phyloP scores from a whole-genome alignment of 2,113 vertebrate species.

The Proteles cristata region DNA sequence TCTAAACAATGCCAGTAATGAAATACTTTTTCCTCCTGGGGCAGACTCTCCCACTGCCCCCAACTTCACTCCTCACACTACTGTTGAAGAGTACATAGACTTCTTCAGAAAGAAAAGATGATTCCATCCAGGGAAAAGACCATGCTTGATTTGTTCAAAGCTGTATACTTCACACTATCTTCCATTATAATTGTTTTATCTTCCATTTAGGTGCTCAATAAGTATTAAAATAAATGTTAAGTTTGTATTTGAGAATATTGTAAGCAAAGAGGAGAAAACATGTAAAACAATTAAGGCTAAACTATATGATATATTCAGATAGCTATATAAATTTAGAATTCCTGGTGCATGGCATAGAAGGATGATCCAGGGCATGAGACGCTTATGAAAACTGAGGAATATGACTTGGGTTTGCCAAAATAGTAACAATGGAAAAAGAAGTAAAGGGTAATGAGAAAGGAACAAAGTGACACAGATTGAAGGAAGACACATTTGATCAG shows the following conservation, averaged over 20 bases:
- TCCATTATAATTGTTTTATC: neutral
- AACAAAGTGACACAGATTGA: neutral
- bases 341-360: neutral
- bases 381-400: neutral
- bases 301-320: neutral
- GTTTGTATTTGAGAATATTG: neutral
- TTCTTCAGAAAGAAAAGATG: neutral
- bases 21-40: neutral
- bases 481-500: neutral
- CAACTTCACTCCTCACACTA: too few relatives aligned
- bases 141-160: neutral
- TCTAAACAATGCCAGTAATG: neutral
- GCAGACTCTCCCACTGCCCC: fast-evolving
- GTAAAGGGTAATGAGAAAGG: neutral
- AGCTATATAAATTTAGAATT: neutral
- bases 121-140: neutral
- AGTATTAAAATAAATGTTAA: neutral
- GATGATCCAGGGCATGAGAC: neutral
- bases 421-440: neutral
- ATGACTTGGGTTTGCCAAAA: neutral
- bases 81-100: neutral
- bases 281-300: neutral
- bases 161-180: neutral
- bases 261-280: neutral
- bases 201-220: neutral